phyloP scores from a whole-genome alignment of 2,797 vertebrate genomes.

The Lerista edwardsae region DNA sequence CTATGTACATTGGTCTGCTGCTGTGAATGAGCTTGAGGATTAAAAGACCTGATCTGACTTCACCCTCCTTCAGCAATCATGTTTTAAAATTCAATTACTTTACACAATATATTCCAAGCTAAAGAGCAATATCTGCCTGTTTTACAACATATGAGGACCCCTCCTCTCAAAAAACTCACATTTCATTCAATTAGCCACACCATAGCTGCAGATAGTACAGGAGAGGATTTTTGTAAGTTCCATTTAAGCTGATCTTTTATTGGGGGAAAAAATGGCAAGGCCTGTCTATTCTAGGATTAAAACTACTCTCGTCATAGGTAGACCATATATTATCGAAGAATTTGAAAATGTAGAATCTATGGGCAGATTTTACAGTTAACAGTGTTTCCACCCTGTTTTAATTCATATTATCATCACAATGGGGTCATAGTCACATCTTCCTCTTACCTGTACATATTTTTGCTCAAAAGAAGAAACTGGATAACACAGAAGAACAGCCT shows the following conservation, averaged over 20 bases:
- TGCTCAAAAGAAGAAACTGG: not conserved
- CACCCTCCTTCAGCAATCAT: conserved; percentile 39
- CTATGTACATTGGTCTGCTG: conserved; percentile 39
- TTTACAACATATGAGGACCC: conserved; percentile 32
- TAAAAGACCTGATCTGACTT: conserved; percentile 45
- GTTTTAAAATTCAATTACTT: conserved; percentile 49
- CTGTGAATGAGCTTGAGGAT: conserved; percentile 47
- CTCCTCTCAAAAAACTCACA: not conserved
- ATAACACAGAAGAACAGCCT: not conserved
- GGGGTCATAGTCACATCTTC: not conserved
- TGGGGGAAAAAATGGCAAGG: not conserved
- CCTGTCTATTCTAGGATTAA: conserved; percentile 7
- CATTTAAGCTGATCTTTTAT: conserved; percentile 19
- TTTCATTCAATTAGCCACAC: conserved; percentile 39
- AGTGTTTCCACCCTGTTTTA: not conserved
- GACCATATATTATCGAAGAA: conserved; percentile 6
- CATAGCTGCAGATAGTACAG: conserved; percentile 7
- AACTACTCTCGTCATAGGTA: conserved; percentile 25
- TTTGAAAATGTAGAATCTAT: not conserved
- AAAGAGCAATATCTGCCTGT: conserved; percentile 41
- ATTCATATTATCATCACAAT: not conserved
- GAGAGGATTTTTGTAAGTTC: conserved; percentile 8
- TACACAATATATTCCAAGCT: conserved; percentile 39
- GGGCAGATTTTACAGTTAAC: not conserved
- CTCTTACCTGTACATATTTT: not conserved